Conservation (phyloP, 2,888 invertebrate genomes). For the Idaea straminata region DNA sequence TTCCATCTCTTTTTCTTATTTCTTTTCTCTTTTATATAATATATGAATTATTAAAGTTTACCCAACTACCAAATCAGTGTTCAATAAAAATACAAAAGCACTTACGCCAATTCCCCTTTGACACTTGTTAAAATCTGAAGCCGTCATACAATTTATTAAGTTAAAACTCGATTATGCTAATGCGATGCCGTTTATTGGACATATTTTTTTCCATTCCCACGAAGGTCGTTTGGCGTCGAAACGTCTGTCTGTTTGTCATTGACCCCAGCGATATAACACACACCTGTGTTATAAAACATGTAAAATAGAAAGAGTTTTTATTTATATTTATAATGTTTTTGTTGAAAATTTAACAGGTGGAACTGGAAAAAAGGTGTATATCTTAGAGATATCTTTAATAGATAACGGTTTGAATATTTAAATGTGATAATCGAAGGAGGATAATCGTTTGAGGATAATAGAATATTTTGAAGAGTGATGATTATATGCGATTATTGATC, state of each 20-base stretch:
- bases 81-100: background rate
- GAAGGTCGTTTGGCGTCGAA: conserved; percentile 63
- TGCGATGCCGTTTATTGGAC: conserved; percentile 46
- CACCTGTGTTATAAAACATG: conserved; percentile 1
- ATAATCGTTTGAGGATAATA: conserved; percentile 30
- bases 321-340: background rate
- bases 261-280: conserved; percentile 43
- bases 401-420: conserved; percentile 7
- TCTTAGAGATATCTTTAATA: conserved; percentile 9
- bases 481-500: background rate
- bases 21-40: too few relatives aligned
- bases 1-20: too few relatives aligned
- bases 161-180: conserved; percentile 69
- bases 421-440: conserved; percentile 14
- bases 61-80: too few relatives aligned
- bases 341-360: conserved; percentile 1
- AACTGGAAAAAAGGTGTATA: background rate
- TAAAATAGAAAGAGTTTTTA: conserved; percentile 1
- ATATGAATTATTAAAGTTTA: too few relatives aligned
- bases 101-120: conserved; percentile 1
- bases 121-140: background rate
- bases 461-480: background rate
- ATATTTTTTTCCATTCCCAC: conserved; percentile 64
- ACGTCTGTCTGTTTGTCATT: conserved; percentile 61
- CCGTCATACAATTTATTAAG: conserved; percentile 18